These are phyloP conservation scores for Cromileptes altivelis DNA, from an alignment of 2,113 vertebrate genomes.

Conservation along the genomic window DNA sequence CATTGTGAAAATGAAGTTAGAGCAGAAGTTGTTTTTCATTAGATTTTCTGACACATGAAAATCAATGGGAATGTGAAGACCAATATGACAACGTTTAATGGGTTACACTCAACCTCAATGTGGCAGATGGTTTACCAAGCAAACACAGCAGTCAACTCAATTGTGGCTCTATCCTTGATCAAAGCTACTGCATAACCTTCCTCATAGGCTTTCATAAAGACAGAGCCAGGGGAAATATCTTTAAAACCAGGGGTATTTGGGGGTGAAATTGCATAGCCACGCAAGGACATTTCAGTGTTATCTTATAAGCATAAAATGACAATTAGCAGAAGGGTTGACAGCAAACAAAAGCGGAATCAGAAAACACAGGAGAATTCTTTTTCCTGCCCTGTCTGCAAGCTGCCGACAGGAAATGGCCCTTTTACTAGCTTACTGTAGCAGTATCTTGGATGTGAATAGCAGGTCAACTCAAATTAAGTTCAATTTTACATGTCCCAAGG, in stretches of 20 bases:
- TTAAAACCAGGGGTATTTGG: constrained; percentile 36
- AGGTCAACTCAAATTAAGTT: constrained; percentile 77
- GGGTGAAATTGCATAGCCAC: constrained; percentile 22
- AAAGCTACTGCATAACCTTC: constrained; percentile 51
- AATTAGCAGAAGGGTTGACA: constrained; percentile 63
- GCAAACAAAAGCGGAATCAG: constrained; percentile 53
- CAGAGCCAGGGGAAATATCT: constrained; percentile 40
- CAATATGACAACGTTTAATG: constrained; percentile 25
- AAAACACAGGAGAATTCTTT: constrained; percentile 43
- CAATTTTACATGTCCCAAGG: constrained; percentile 80
- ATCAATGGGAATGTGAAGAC: constrained; percentile 13
- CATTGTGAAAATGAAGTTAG: neutral
- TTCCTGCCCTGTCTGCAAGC: constrained; percentile 48
- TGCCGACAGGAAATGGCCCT: constrained; percentile 51
- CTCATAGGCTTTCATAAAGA: constrained; percentile 25
- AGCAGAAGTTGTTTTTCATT: constrained; percentile 14
- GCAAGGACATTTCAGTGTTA: constrained; percentile 49
- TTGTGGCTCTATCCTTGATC: constrained; percentile 48
- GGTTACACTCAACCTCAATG: constrained; percentile 17
- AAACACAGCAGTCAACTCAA: constrained; percentile 47
- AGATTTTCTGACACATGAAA: constrained; percentile 20
- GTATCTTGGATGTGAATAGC: constrained; percentile 65
- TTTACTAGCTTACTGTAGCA: constrained; percentile 62
- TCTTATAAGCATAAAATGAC: constrained; percentile 53
- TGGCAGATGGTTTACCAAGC: constrained; percentile 52